A percentile compares a stretch with the other conserved stretches of the same genome.
Evolutionary conservation across 2,113 vertebrate genomes (phyloP).

Genomic region (Excalfactoria chinensis): DNA sequence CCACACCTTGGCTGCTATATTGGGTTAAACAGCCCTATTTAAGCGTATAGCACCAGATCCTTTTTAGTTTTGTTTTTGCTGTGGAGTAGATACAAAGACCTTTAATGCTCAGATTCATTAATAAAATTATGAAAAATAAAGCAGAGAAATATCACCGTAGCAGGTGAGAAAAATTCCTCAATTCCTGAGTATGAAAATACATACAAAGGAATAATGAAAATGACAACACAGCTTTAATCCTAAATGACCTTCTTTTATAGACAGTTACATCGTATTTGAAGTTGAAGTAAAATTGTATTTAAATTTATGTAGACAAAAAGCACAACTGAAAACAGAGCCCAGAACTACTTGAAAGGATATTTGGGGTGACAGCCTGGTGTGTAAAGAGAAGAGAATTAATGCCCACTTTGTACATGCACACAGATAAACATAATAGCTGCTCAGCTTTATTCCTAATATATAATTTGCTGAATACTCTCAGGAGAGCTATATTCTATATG

Average conservation of each 20-base stretch:
- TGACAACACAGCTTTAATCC: background rate
- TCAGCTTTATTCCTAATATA: constrained; percentile 73
- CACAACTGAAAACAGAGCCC: background rate
- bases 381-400: constrained; percentile 20
- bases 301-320: background rate
- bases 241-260: background rate
- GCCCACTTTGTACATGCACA: background rate
- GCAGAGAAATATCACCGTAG: background rate
- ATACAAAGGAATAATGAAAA: background rate
- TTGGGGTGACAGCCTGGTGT: background rate
- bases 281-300: background rate
- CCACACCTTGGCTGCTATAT: background rate
- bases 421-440: constrained; percentile 47
- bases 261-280: background rate
- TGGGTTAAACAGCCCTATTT: constrained; percentile 50
- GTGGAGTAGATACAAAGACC: background rate
- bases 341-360: background rate
- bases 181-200: background rate
- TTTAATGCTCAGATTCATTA: constrained; percentile 76
- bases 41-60: background rate
- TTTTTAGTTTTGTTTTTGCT: constrained; percentile 44
- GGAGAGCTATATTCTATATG: constrained; percentile 48
- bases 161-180: background rate
- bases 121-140: background rate
- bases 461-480: constrained; percentile 69